Conservation (phyloP, 2,797 vertebrate species). For the Valencia hispanica region DNA sequence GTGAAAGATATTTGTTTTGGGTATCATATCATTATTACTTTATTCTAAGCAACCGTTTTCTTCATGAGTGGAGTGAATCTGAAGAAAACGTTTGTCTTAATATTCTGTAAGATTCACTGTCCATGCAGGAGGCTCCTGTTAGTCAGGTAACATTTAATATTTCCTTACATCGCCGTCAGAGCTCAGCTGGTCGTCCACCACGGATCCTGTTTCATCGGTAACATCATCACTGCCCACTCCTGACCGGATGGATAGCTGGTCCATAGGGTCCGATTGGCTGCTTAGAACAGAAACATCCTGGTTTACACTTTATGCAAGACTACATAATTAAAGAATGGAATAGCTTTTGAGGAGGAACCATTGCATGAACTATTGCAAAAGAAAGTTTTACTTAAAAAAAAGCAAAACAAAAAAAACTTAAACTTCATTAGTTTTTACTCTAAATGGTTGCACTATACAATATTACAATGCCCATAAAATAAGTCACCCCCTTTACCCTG, state of each 20-base stretch:
- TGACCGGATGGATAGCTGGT: slow-evolving; percentile 60
- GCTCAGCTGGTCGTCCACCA: slow-evolving; percentile 60
- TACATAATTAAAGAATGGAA: neutral
- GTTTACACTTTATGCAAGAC: neutral
- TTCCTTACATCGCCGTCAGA: slow-evolving; percentile 67
- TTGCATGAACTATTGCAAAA: neutral
- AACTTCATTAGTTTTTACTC: neutral
- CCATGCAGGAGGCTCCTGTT: neutral
- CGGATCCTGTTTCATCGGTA: slow-evolving; percentile 59
- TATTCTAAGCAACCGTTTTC: neutral
- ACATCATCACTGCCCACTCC: slow-evolving; percentile 64
- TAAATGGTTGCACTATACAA: neutral
- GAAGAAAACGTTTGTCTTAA: neutral
- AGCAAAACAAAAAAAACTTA: no score
- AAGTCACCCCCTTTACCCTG: neutral
- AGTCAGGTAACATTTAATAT: neutral
- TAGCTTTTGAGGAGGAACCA: neutral
- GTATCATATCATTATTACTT: neutral
- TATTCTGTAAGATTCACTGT: neutral
- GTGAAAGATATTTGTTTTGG: slow-evolving; percentile 3
- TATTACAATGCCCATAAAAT: neutral
- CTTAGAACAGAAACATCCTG: neutral
- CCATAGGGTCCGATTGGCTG: slow-evolving; percentile 63
- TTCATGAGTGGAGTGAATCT: neutral
- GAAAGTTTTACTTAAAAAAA: no score